These are phyloP conservation scores for Urechis unicinctus DNA, from an alignment of 2,888 invertebrate species.

Conservation along the genomic window DNA sequence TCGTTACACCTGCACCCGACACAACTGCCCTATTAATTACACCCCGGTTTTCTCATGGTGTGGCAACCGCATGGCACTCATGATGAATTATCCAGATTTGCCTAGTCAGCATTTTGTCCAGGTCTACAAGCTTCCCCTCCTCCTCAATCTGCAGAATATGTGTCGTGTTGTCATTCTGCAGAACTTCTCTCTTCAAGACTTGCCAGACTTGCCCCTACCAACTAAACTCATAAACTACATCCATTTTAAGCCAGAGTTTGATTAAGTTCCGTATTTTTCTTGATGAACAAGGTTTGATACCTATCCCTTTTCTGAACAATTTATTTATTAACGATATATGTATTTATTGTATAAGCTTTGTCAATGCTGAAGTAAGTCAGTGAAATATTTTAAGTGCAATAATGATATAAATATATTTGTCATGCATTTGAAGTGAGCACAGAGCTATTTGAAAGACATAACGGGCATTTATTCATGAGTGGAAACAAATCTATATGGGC, in stretches of 20 bases:
- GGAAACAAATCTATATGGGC: no score
- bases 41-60: constrained; percentile 45
- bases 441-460: no score
- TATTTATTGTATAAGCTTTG: no score
- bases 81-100: constrained; percentile 39
- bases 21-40: constrained; percentile 46
- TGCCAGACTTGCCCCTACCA: constrained; percentile 41
- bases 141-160: constrained; percentile 39
- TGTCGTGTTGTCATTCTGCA: constrained; percentile 43
- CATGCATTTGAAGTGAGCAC: no score
- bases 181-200: constrained; percentile 30
- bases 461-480: no score
- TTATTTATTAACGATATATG: no score
- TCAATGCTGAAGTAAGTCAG: no score
- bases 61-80: constrained; percentile 46
- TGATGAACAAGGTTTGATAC: no score
- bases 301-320: no score
- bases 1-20: constrained; percentile 41
- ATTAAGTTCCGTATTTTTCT: not conserved
- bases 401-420: no score
- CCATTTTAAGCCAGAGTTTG: constrained; percentile 43
- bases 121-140: constrained; percentile 44
- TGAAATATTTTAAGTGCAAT: no score
- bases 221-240: constrained; percentile 40
- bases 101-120: constrained; percentile 39